Evolutionary conservation across 2,888 invertebrate species (phyloP), one percentile per base, ranked within the genome.

Genomic region (Oscheius myriophilus): DNA sequence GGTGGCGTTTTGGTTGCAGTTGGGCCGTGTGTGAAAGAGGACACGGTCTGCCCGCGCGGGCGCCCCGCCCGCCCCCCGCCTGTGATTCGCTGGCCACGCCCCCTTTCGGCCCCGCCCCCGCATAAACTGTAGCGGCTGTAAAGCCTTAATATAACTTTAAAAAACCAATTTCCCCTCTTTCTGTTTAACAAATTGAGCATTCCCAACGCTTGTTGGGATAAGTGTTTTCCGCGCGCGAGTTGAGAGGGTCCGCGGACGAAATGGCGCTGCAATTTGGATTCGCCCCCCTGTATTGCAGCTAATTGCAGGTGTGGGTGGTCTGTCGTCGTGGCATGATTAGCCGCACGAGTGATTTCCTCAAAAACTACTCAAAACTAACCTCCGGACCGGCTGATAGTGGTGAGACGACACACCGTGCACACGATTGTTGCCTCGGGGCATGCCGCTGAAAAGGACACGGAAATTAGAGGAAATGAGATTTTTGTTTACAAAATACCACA

Each of bases 251-350:
- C 61, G 45, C 61, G 49, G 58, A 61, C 61, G 49, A 61, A 45
- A 45, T 61, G 61, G 49, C 61, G 61, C 61, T 61, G 61, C 61
- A 61, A 61, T 61, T 61, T 61, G 61, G 61, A 61, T 61, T 61
- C 61, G 61, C 61, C 61, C 42, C n/a, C 61, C 26, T 46, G 61
- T 61, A 61, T 61, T 61, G 61, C 61, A 61, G 61, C 61, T 61
- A 61, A 61, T 61, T 61, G 61, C 46, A 61, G 61, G 61, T 61
- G 61, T 57, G 57, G 41, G 39, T 42, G 57, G 46, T 49, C 49
- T 23, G 45, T 46, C 21, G 12, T 26, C 23, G 21, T 59, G 46
- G 59, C 59, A n/a, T 61, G 61, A 61, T 61, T 61, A 49, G 26
- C 61, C 49, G 61, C 49, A 39, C n/a, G 14, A 26, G 33, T 18